These are phyloP conservation scores for Aulostomus chinensis DNA, from an alignment of 2,797 vertebrate species.

Conservation along the genomic window DNA sequence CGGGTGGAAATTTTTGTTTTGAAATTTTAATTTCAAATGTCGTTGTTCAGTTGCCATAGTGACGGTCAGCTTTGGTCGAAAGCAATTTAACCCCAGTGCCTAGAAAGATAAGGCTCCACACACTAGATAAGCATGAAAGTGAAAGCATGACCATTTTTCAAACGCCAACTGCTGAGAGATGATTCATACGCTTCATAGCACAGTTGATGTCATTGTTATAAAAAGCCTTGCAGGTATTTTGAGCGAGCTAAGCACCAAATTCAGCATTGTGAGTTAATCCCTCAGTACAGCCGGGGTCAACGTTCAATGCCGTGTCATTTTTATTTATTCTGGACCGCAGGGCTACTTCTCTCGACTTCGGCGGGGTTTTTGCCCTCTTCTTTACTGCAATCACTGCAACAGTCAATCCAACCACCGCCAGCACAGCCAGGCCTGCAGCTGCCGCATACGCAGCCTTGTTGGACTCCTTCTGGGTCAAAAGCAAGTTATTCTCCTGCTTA, in stretches of 20 bases:
- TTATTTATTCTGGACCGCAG: not conserved
- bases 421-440: conserved; percentile 18
- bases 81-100: not conserved
- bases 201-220: too few species aligned
- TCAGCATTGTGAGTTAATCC: conserved; percentile 13
- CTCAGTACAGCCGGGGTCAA: conserved; percentile 14
- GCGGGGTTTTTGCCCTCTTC: conserved; percentile 22
- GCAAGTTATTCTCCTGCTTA: conserved; percentile 51
- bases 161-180: not conserved
- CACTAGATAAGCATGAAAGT: not conserved
- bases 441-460: conserved; percentile 1
- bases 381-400: conserved; percentile 15
- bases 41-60: too few species aligned
- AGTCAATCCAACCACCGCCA: conserved; percentile 39
- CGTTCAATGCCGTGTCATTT: too few species aligned
- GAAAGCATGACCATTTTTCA: conserved; percentile 2
- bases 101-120: not conserved
- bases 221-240: not conserved
- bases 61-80: too few species aligned
- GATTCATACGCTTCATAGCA: conserved; percentile 2
- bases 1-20: too few species aligned
- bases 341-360: not conserved
- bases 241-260: not conserved
- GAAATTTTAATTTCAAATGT: too few species aligned
- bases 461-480: not conserved